These are phyloP conservation scores for Pandemis cinnamomeana DNA, from an alignment of 2,888 invertebrate genomes.

Conservation along the genomic window DNA sequence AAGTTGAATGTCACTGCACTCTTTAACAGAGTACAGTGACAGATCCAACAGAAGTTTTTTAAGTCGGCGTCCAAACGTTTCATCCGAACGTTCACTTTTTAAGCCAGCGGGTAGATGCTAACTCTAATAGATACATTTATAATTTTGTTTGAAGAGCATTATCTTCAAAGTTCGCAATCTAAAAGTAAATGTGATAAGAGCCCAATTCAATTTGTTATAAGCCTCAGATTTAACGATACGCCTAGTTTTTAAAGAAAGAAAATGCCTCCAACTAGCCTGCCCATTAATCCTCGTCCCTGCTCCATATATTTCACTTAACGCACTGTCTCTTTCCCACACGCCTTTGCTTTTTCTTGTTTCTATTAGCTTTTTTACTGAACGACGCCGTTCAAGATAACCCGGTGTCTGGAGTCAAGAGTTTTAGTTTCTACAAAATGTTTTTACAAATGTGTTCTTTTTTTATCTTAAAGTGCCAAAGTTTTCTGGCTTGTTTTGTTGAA, in stretches of 20 bases:
- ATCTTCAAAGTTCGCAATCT: background rate
- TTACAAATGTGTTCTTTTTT: no score
- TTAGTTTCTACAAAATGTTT: background rate
- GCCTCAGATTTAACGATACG: background rate
- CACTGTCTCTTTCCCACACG: background rate
- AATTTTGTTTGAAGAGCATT: no score
- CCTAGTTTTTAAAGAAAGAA: background rate
- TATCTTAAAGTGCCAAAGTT: no score
- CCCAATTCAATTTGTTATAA: background rate
- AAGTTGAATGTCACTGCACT: no score
- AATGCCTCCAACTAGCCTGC: background rate
- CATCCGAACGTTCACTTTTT: no score
- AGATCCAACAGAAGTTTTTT: no score
- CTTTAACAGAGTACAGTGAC: no score
- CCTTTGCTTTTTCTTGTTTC: slow-evolving; percentile 12
- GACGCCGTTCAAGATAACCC: background rate
- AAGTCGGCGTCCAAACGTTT: no score
- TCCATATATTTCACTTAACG: slow-evolving; percentile 5
- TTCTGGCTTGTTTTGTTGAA: no score
- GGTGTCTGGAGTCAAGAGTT: background rate
- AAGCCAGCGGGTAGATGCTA: no score
- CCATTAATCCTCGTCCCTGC: slow-evolving; percentile 2
- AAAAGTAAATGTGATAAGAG: background rate
- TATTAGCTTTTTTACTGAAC: background rate
- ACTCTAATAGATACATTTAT: no score